Evolutionary conservation across 1,140 invertebrate genomes (phyloP).

Genomic region (Drosophila simulans): DNA sequence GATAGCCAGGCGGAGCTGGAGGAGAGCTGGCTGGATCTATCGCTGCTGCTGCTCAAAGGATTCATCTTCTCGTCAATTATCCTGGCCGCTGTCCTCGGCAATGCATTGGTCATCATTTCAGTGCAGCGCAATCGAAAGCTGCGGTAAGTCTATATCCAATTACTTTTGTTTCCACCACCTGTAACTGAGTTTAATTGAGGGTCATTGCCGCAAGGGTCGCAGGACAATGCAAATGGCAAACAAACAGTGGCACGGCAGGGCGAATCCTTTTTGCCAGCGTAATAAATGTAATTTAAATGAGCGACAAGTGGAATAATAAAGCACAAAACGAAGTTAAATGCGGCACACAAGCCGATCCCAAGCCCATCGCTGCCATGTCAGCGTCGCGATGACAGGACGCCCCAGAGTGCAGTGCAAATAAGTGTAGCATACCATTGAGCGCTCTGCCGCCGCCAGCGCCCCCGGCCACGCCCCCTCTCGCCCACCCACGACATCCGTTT

Average conservation of each 20-base stretch:
- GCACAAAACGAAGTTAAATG: conserved; percentile 68
- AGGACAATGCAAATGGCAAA: conserved; percentile 21
- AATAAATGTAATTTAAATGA: conserved; percentile 74
- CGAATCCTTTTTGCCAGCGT: conserved; percentile 22
- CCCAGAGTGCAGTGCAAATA: conserved; percentile 49
- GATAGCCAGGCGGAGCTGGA: conserved; percentile 41
- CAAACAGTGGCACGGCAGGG: not conserved
- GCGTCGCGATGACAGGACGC: conserved; percentile 40
- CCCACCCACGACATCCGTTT: not conserved
- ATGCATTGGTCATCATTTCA: conserved; percentile 93
- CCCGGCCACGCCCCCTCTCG: conserved; percentile 8
- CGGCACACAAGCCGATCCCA: conserved; percentile 52
- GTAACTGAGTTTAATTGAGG: conserved; percentile 38
- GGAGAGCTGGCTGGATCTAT: conserved; percentile 85
- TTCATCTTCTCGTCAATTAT: conserved; percentile 93
- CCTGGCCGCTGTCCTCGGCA: conserved; percentile 93
- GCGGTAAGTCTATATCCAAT: conserved; percentile 67
- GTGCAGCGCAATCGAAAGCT: conserved; percentile 83
- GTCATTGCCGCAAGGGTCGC: conserved; percentile 26
- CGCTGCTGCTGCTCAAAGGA: conserved; percentile 89
- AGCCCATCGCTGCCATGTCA: conserved; percentile 39
- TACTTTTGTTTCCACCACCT: conserved; percentile 2
- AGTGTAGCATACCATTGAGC: conserved; percentile 56
- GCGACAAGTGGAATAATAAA: conserved; percentile 77
- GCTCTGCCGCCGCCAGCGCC: conserved; percentile 4